Evolutionary conservation across 2,113 vertebrate species (phyloP), one percentile per base, ranked within the genome.

Genomic region (Chrysochloris asiatica): DNA sequence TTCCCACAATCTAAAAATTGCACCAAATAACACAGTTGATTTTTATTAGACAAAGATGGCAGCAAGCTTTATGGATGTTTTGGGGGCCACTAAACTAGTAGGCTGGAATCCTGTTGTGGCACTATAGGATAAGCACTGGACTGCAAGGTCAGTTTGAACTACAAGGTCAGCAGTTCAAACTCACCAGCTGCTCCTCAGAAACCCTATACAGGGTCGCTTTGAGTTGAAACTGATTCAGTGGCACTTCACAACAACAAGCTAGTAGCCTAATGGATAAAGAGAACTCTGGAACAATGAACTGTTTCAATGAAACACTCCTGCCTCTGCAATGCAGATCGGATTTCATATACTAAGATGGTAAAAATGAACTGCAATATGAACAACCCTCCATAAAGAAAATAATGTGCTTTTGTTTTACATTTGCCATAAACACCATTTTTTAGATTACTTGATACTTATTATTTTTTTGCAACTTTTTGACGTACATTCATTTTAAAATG

Each of bases 41-140:
- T 79, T 48, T 85, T 87, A 45, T 47, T 54, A 88, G 47, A 67
- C 45, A 77, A 88, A 90, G 22, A 86, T 45, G 38, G 45, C 16
- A 59, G 16, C 10, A 83, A 26, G 11, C 72, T 91, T 78, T 65
- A 88, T 45, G 83, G 95, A 86, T 89, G n/a, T 71, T 92, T 87
- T 73, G 89, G 26, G 24, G 17, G 12, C 8, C 80, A 90, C 47
- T 84, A 86, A 83, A 41, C 43, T 56, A n/a, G 45, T 85, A 59
- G 22, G 45, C 12, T 83, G n/a, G n/a, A n/a, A n/a, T n/a, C n/a
- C n/a, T n/a, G n/a, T n/a, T n/a, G n/a, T n/a, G n/a, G n/a, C n/a
- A n/a, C n/a, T n/a, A n/a, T n/a, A n/a, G n/a, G n/a, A n/a, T n/a
- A n/a, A n/a, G n/a, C n/a, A n/a, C n/a, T n/a, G n/a, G n/a, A n/a